Evolutionary conservation across 2,888 invertebrate genomes (phyloP).

Genomic region (Chorisops tibialis): DNA sequence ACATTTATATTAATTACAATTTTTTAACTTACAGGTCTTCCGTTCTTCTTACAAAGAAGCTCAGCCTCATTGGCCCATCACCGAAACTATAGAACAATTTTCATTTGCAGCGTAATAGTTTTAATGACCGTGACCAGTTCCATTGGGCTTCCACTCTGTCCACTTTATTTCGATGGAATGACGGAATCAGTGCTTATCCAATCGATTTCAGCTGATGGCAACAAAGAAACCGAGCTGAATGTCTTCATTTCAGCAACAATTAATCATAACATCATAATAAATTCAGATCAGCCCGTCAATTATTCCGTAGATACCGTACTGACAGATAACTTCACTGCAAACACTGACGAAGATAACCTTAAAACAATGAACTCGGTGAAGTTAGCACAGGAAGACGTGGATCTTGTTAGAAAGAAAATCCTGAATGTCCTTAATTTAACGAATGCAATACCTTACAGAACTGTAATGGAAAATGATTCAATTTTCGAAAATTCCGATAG

Average conservation of each 20-base stretch:
- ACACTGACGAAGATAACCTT: slow-evolving; percentile 31
- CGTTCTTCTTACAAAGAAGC: slow-evolving; percentile 62
- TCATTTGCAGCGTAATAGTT: slow-evolving; percentile 76
- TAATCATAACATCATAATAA: slow-evolving; percentile 53
- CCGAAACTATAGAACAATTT: slow-evolving; percentile 68
- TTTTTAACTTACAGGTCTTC: slow-evolving; percentile 53
- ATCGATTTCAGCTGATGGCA: slow-evolving; percentile 14
- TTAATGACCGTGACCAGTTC: slow-evolving; percentile 68
- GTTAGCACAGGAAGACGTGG: slow-evolving; percentile 29
- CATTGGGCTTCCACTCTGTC: slow-evolving; percentile 53
- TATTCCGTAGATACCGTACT: slow-evolving; percentile 39
- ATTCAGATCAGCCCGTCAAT: slow-evolving; percentile 39
- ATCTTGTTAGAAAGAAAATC: slow-evolving; percentile 41
- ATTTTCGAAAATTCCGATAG: slow-evolving; percentile 14
- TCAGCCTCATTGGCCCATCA: slow-evolving; percentile 73
- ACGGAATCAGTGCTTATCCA: not conserved
- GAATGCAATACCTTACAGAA: not conserved
- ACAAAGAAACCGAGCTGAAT: slow-evolving; percentile 46
- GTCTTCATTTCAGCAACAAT: slow-evolving; percentile 52
- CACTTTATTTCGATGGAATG: slow-evolving; percentile 29
- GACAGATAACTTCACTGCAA: slow-evolving; percentile 43
- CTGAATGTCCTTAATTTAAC: slow-evolving; percentile 41
- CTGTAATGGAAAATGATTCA: slow-evolving; percentile 1
- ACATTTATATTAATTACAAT: too few species aligned
- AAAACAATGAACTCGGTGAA: slow-evolving; percentile 22